Evolutionary conservation across 1,140 invertebrate species (phyloP).

Genomic region (Melitaea cinxia): DNA sequence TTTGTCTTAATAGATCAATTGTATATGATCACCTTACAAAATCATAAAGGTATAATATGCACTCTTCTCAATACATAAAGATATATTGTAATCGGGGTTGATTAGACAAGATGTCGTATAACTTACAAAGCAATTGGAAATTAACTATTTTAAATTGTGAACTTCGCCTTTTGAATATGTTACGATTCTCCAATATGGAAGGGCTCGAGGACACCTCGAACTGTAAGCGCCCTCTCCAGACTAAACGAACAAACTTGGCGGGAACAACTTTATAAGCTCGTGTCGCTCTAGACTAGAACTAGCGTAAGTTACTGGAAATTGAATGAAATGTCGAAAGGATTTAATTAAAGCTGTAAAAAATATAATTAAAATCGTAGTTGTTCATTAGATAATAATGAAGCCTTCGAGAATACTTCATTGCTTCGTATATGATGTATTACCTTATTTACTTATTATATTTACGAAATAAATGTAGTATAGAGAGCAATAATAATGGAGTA

Average conservation of each 20-base stretch:
- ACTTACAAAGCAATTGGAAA: too few relatives aligned
- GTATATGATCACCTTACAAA: too few relatives aligned
- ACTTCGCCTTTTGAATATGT: too few relatives aligned
- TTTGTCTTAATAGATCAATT: too few relatives aligned
- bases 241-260: constrained; percentile 55
- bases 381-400: constrained; percentile 57
- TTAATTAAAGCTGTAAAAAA: constrained; percentile 47
- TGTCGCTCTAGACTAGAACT: constrained; percentile 66
- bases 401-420: constrained; percentile 67
- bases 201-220: neutral
- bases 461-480: constrained; percentile 48
- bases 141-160: too few relatives aligned
- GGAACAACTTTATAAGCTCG: constrained; percentile 70
- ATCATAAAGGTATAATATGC: too few relatives aligned
- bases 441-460: constrained; percentile 50
- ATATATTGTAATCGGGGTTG: too few relatives aligned
- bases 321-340: constrained; percentile 51
- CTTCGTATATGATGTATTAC: constrained; percentile 43
- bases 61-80: too few relatives aligned
- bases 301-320: constrained; percentile 64
- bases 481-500: constrained; percentile 56
- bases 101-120: too few relatives aligned
- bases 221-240: constrained; percentile 33
- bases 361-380: constrained; percentile 60
- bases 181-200: neutral